A percentile compares a stretch with the other conserved stretches of the same genome.
phyloP scores from a whole-genome alignment of 64 coral and sea anemone genomes.

The Dendronephthya gigantea region DNA sequence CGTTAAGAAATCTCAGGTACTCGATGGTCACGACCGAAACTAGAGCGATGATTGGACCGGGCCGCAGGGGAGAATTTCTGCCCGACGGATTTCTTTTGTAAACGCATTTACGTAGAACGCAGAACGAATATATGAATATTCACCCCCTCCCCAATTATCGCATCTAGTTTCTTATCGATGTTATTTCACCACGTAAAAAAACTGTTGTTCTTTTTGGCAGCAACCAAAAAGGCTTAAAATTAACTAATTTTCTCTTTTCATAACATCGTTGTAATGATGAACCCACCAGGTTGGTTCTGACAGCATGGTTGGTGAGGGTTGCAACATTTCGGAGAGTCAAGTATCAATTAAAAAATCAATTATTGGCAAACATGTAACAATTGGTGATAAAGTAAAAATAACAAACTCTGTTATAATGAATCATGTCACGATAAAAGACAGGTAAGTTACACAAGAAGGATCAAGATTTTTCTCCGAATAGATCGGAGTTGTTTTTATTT shows the following conservation, averaged over 20 bases:
- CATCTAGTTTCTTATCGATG: not conserved
- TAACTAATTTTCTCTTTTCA: not conserved
- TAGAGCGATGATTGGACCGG: too few species aligned
- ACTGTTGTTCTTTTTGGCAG: too few species aligned
- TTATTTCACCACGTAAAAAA: not conserved
- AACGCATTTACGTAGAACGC: too few species aligned
- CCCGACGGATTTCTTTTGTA: too few species aligned
- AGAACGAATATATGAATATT: too few species aligned
- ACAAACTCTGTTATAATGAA: slow-evolving; percentile 98
- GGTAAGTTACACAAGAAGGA: too few species aligned
- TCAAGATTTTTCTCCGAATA: too few species aligned
- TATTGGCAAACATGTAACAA: slow-evolving; percentile 86
- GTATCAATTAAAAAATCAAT: slow-evolving; percentile 94
- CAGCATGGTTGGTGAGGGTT: slow-evolving; percentile 92
- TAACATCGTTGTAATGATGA: not conserved
- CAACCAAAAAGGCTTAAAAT: too few species aligned
- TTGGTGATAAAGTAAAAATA: slow-evolving; percentile 93
- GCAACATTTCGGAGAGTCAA: slow-evolving; percentile 74
- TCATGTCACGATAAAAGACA: slow-evolving; percentile 95
- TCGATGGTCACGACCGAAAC: not conserved
- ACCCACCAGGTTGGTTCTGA: slow-evolving; percentile 71
- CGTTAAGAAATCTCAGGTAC: slow-evolving; percentile 16
- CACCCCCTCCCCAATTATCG: too few species aligned
- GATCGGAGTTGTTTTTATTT: too few species aligned
- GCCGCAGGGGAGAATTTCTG: too few species aligned